Evolutionary conservation across 2,113 vertebrate species (phyloP).

Genomic region (Elephas maximus): DNA sequence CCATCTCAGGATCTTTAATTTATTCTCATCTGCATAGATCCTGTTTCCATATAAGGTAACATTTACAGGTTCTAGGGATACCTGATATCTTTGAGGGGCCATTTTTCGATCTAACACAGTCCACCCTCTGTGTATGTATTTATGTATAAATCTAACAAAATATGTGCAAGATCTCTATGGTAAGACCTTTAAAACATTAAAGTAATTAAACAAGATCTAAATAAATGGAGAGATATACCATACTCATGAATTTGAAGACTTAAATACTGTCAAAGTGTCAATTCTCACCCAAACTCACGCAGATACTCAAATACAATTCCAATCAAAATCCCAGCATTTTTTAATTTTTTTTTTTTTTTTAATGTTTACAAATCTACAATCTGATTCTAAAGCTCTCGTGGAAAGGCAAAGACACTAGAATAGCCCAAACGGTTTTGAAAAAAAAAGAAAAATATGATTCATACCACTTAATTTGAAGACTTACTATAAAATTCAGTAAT

Average conservation of each 20-base stretch:
- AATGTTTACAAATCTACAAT: not conserved
- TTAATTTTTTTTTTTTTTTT: not conserved
- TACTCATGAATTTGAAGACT: not conserved
- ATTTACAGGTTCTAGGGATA: not conserved
- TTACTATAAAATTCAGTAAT: not conserved
- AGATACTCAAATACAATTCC: not conserved
- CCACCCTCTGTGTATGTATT: not conserved
- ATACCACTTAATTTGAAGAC: not conserved
- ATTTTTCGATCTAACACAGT: not conserved
- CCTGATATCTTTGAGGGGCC: not conserved
- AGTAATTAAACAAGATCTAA: not conserved
- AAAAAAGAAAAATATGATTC: not conserved
- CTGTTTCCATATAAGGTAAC: not conserved
- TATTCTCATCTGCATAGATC: not conserved
- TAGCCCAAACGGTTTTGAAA: not conserved
- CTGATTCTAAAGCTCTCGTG: not conserved
- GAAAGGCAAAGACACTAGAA: not conserved
- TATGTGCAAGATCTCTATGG: not conserved
- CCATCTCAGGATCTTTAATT: not conserved
- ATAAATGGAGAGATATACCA: not conserved
- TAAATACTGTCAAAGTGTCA: not conserved
- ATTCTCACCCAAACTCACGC: not conserved
- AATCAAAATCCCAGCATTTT: not conserved
- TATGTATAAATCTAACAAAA: not conserved
- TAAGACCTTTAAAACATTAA: not conserved